Percentiles rank a stretch among this genome's conserved stretches.
Evolutionary conservation across 2,888 invertebrate species (phyloP).

Genomic region (Mesochorus sp.): DNA sequence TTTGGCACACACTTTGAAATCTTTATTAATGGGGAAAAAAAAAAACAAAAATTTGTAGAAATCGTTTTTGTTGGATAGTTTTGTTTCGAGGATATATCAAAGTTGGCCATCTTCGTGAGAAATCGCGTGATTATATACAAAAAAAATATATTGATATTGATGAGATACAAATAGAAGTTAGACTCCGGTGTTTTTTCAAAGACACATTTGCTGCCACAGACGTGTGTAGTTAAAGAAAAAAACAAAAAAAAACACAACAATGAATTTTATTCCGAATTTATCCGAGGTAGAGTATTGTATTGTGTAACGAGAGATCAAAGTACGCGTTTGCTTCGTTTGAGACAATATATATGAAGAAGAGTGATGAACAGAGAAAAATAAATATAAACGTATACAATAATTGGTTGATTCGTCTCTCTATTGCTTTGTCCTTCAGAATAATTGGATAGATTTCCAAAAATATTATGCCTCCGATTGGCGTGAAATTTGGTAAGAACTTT

Average conservation of each 20-base stretch:
- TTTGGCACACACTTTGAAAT: too few relatives aligned
- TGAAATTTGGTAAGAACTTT: too few relatives aligned
- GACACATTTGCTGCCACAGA: neutral
- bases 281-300: neutral
- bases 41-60: too few relatives aligned
- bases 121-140: too few relatives aligned
- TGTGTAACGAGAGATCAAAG: constrained; percentile 34
- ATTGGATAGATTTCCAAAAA: neutral
- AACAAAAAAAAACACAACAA: neutral
- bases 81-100: too few relatives aligned
- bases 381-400: constrained; percentile 34
- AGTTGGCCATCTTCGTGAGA: too few relatives aligned
- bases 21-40: too few relatives aligned
- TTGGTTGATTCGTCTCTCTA: neutral
- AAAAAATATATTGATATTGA: too few relatives aligned
- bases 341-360: constrained; percentile 61
- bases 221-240: neutral
- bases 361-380: constrained; percentile 51
- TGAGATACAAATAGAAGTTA: constrained; percentile 16
- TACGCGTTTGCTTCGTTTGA: constrained; percentile 62
- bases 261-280: constrained; percentile 15
- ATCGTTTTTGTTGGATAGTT: too few relatives aligned
- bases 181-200: neutral
- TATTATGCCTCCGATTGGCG: too few relatives aligned
- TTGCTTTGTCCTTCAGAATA: neutral